Percentiles rank a stretch among this genome's conserved stretches.
phyloP scores from a whole-genome alignment of 2,113 vertebrate genomes.

The Patagioenas fasciata region DNA sequence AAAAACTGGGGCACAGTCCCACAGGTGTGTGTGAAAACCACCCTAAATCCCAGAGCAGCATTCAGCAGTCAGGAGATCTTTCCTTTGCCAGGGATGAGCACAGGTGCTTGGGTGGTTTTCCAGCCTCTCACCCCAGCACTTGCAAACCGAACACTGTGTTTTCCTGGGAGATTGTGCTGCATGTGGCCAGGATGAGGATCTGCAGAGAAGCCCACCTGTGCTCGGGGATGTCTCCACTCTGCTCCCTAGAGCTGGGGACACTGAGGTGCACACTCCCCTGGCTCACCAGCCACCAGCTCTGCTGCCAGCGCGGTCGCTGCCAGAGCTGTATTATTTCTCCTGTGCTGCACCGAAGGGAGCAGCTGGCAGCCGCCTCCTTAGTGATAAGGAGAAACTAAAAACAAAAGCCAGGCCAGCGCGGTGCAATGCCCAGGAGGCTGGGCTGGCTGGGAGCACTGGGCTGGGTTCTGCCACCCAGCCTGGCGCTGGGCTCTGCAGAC shows the following conservation, averaged over 20 bases:
- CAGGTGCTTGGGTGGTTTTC: not conserved
- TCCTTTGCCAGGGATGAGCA: not conserved
- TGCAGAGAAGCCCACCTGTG: not conserved
- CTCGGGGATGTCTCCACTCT: not conserved
- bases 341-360: not conserved
- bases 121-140: not conserved
- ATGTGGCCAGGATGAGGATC: not conserved
- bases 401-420: not conserved
- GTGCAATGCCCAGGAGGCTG: not conserved
- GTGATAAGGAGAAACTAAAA: not conserved
- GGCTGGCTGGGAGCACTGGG: not conserved
- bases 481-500: fast-evolving
- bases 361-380: not conserved
- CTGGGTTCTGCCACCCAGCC: not conserved
- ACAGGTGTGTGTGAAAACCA: too few species aligned
- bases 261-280: fast-evolving
- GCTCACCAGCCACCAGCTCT: not conserved
- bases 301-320: not conserved
- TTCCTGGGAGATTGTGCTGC: not conserved
- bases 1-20: not conserved
- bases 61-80: not conserved
- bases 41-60: not conserved
- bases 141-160: fast-evolving
- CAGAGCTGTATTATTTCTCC: not conserved
- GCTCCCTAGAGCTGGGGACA: not conserved